Conservation (phyloP, 2,797 vertebrate species). For the Neosalanx taihuensis region DNA sequence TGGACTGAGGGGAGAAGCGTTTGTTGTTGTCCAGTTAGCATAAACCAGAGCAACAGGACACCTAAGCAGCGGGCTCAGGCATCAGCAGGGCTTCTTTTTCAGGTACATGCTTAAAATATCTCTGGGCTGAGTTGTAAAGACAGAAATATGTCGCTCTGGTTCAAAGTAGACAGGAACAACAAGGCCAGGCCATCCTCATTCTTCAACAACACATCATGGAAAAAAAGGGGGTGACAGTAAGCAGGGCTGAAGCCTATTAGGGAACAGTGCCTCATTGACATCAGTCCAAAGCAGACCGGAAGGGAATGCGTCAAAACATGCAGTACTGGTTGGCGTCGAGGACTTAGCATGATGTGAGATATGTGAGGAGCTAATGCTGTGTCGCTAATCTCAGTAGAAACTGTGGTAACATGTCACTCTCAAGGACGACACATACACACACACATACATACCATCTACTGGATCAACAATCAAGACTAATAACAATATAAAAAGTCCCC, state of each 20-base stretch:
- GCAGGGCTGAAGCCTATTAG: slow-evolving; percentile 9
- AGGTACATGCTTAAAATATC: slow-evolving; percentile 76
- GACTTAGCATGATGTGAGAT: slow-evolving; percentile 26
- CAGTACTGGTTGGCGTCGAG: slow-evolving; percentile 23
- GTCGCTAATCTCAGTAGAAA: slow-evolving; percentile 31
- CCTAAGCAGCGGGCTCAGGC: slow-evolving; percentile 38
- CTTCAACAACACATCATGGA: slow-evolving; percentile 20
- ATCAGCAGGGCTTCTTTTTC: slow-evolving; percentile 66
- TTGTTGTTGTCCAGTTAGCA: slow-evolving; percentile 45
- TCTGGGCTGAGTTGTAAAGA: slow-evolving; percentile 62
- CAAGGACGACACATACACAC: neutral
- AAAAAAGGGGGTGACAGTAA: slow-evolving; percentile 9
- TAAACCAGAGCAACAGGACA: slow-evolving; percentile 58
- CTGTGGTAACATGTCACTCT: slow-evolving; percentile 10
- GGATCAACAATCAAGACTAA: neutral
- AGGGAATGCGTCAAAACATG: neutral
- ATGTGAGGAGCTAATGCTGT: slow-evolving; percentile 28
- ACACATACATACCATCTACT: neutral
- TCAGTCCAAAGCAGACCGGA: neutral
- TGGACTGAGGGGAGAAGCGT: slow-evolving; percentile 10
- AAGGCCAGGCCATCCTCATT: slow-evolving; percentile 40
- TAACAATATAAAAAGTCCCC: neutral
- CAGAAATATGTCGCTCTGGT: slow-evolving; percentile 60
- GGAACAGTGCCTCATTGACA: neutral
- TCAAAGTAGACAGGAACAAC: slow-evolving; percentile 51